Base-by-base conservation (phyloP, 2,797 vertebrate species). In the Notoglanidium macrostoma region DNA sequence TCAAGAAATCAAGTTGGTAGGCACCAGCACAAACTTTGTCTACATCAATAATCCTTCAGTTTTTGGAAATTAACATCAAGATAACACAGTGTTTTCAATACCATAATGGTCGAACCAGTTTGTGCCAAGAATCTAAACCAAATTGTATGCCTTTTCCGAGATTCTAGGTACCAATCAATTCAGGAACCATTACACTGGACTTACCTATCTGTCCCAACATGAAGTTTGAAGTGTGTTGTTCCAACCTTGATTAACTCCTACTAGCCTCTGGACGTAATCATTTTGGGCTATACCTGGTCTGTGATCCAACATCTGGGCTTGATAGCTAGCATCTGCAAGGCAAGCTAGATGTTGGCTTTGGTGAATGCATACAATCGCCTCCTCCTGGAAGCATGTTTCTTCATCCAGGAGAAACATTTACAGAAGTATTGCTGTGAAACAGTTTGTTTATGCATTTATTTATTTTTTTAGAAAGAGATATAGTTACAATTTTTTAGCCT, bases 21-120 rank as follows among this genome's bases (percentile, higher is more conserved):
- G 19, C 32, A 87, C 67, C 68, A 74, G 86, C 57, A 83, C 79
- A 74, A 12, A 76, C 29, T n/a, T 40, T 54, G 79, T 76, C 74
- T 76, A 74, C 79, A 76, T 61, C 46, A 83, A 3, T 61, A 70
- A 26, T 70, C 11, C 51, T 51, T 85, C 73, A 59, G 3, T 32
- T 21, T 40, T 79, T 49, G 54, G 17, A 59, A 61, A 49, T 54
- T 35, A 63, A 54, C 5, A 35, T 63, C 57, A 80, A 61, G 74
- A 29, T 51, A 10, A 51, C 44, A n/a, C 2, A 6, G n/a, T 10
- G 14, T 77, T 55, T 32, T 32, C 19, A 5, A n/a, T 76, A 70
- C 73, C 40, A 40, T 40, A 29, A 6, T 11, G 21, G 14, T 74
- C 40, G 54, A 40, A 59, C 29, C 32, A 26, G 77, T 26, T 79